phyloP scores from a whole-genome alignment of 2,888 invertebrate species.

The Leptopilina syphax region DNA sequence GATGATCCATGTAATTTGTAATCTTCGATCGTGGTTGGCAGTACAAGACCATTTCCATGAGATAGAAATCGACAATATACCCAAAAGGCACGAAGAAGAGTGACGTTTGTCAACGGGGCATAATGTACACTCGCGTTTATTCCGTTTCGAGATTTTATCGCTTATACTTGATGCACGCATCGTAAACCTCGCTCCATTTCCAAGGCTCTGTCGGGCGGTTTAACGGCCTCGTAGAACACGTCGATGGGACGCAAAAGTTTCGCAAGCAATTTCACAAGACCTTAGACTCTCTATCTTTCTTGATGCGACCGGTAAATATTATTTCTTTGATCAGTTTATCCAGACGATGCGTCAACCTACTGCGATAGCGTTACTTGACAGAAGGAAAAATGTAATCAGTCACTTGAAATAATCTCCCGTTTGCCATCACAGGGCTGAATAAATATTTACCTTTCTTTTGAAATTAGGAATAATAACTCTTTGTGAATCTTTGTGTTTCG shows the following conservation, averaged over 20 bases:
- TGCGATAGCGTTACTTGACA: slow-evolving; percentile 15
- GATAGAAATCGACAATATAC: slow-evolving; percentile 20
- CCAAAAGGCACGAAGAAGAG: slow-evolving; percentile 46
- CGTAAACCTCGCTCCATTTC: slow-evolving; percentile 61
- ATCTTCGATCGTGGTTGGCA: slow-evolving; percentile 8
- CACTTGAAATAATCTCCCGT: background rate
- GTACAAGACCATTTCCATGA: slow-evolving; percentile 12
- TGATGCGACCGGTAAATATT: slow-evolving; percentile 17
- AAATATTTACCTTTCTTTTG: background rate
- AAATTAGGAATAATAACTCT: background rate
- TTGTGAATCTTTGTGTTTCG: too few species aligned
- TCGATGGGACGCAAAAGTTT: slow-evolving; percentile 42
- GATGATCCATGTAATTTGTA: slow-evolving; percentile 31
- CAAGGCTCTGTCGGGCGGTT: slow-evolving; percentile 50
- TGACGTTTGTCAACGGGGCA: slow-evolving; percentile 57
- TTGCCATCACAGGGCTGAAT: background rate
- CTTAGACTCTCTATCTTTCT: slow-evolving; percentile 26
- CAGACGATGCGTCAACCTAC: background rate
- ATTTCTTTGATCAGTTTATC: slow-evolving; percentile 29
- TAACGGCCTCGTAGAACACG: slow-evolving; percentile 40
- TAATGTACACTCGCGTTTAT: slow-evolving; percentile 52
- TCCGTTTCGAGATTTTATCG: slow-evolving; percentile 62
- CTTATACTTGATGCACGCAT: slow-evolving; percentile 63
- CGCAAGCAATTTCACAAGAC: slow-evolving; percentile 53
- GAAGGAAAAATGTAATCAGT: slow-evolving; percentile 23